Percentiles rank a stretch among this genome's conserved stretches.
phyloP scores from a whole-genome alignment of 2,797 vertebrate genomes.

The Trichosurus vulpecula region DNA sequence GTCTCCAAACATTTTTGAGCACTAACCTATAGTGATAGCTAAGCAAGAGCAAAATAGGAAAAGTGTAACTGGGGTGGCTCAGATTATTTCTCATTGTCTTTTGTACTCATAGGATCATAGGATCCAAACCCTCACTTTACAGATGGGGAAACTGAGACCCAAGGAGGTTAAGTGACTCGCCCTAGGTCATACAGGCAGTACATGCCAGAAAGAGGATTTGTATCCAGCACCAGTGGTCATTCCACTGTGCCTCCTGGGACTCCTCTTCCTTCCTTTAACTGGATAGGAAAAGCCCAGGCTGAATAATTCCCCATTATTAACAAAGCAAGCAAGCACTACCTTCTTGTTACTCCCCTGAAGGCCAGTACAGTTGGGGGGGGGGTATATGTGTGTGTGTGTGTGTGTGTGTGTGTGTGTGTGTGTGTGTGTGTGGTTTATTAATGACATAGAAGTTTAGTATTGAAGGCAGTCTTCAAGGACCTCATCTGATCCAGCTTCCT shows the following conservation, averaged over 20 bases:
- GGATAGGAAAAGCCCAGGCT: not conserved
- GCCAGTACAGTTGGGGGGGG: not conserved
- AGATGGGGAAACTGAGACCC: not conserved
- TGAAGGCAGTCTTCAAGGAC: conserved; percentile 14
- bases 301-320: conserved; percentile 22
- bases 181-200: not conserved
- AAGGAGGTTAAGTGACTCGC: not conserved
- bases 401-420: too few relatives aligned
- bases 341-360: not conserved
- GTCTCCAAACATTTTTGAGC: conserved; percentile 4
- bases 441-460: conserved; percentile 25
- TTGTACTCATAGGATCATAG: not conserved
- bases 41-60: not conserved
- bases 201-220: not conserved
- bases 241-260: not conserved
- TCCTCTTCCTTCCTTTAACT: conserved; percentile 5
- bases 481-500: conserved; percentile 3
- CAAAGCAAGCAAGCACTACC: not conserved
- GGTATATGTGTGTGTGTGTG: too few relatives aligned
- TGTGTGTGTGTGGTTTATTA: conserved; percentile 2
- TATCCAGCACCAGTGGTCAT: not conserved
- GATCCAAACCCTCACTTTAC: not conserved
- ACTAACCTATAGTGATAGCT: not conserved
- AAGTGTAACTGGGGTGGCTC: not conserved
- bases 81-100: conserved; percentile 6